Conservation (phyloP, 2,888 invertebrate species). For the Limnephilus rhombicus region DNA sequence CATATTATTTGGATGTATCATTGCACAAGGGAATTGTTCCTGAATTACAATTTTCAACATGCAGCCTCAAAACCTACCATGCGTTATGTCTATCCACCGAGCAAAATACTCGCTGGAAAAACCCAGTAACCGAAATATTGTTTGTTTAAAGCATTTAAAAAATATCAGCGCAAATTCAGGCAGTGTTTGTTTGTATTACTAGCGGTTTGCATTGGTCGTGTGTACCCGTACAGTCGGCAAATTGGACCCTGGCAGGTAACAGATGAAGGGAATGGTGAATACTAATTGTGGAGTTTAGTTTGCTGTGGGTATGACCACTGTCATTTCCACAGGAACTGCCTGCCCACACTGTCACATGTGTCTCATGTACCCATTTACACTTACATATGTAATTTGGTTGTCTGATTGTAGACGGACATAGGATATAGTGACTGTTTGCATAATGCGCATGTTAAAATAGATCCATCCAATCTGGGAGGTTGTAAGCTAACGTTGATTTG, state of each 20-base stretch:
- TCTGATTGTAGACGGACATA: neutral
- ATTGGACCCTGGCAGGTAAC: constrained; percentile 27
- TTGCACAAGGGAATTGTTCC: neutral
- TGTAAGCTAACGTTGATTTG: neutral
- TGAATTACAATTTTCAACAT: neutral
- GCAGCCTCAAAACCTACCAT: neutral
- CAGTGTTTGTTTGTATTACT: neutral
- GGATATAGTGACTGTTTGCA: neutral
- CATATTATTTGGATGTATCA: neutral
- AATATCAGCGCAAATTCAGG: neutral
- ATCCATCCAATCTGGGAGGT: neutral
- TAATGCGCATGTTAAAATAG: neutral
- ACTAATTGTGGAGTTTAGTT: constrained; percentile 41
- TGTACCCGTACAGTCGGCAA: neutral
- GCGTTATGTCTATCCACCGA: neutral
- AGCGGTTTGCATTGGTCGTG: neutral
- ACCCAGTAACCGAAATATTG: neutral
- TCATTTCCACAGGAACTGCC: constrained; percentile 4
- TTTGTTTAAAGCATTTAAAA: neutral
- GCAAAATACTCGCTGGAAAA: neutral
- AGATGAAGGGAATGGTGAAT: constrained; percentile 42
- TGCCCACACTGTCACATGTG: neutral
- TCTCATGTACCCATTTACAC: neutral
- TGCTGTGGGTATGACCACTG: constrained; percentile 16
- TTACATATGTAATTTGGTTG: neutral